Percentiles rank a stretch among this genome's conserved stretches.
phyloP scores from a whole-genome alignment of 2,888 invertebrate species.

The Eupithecia centaureata region DNA sequence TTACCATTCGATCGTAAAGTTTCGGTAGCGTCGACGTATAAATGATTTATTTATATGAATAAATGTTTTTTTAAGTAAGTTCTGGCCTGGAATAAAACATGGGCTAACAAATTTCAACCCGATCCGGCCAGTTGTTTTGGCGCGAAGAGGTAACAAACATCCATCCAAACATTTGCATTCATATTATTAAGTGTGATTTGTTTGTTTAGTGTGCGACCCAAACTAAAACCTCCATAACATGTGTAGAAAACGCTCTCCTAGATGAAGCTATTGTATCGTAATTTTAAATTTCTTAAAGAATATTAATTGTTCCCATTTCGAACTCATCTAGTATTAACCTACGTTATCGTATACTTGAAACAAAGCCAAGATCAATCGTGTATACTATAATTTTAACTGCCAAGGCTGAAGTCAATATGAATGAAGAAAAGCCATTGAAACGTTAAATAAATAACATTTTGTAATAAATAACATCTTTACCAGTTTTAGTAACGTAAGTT shows the following conservation, averaged over 20 bases:
- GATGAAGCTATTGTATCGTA: not conserved
- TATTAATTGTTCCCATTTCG: not conserved
- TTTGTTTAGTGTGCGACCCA: too few species aligned
- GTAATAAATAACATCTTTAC: constrained; percentile 13
- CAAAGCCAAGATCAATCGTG: constrained; percentile 61
- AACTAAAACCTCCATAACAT: not conserved
- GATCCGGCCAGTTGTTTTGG: too few species aligned
- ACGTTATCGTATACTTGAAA: constrained; percentile 55
- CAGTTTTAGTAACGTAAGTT: not conserved
- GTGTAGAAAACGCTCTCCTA: not conserved
- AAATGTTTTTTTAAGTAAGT: too few species aligned
- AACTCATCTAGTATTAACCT: constrained; percentile 44
- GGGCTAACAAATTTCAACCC: too few species aligned
- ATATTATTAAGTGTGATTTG: too few species aligned
- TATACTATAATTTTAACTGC: constrained; percentile 46
- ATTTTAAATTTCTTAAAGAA: not conserved
- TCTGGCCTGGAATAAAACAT: too few species aligned
- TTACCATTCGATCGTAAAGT: too few species aligned
- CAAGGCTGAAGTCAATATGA: constrained; percentile 48
- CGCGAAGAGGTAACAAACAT: too few species aligned
- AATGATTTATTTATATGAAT: too few species aligned
- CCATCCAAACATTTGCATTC: too few species aligned
- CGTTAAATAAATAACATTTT: constrained; percentile 21
- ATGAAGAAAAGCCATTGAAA: constrained; percentile 25
- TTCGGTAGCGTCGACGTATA: too few species aligned